Evolutionary conservation across 1,140 invertebrate species (phyloP).

Genomic region (Psix sp.): DNA sequence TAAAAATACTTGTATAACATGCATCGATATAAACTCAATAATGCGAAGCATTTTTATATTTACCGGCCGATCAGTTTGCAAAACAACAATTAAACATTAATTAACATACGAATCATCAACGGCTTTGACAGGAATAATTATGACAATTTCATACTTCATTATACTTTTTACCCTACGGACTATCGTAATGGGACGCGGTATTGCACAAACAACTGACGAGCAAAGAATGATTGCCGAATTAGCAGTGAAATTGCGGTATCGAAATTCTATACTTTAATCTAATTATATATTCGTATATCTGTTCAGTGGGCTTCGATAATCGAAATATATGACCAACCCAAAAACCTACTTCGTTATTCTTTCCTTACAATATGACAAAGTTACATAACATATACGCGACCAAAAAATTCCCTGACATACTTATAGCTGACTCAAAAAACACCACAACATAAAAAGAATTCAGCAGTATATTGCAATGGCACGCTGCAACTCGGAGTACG

Average conservation of each 20-base stretch:
- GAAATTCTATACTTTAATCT: too few relatives aligned
- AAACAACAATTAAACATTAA: conserved; percentile 21
- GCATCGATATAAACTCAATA: too few relatives aligned
- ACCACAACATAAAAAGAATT: conserved; percentile 11
- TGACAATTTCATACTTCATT: conserved; percentile 29
- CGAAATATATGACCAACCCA: conserved; percentile 26
- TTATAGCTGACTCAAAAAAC: conserved; percentile 27
- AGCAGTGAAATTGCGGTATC: too few relatives aligned
- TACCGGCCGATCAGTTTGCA: conserved; percentile 1
- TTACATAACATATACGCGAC: conserved; percentile 17
- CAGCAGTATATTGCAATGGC: conserved; percentile 1
- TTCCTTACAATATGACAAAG: conserved; percentile 21
- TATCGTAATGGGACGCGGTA: too few relatives aligned
- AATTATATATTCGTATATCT: too few relatives aligned
- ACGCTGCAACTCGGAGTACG: not conserved
- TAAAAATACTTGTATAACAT: too few relatives aligned
- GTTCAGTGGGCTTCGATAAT: too few relatives aligned
- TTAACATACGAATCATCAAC: conserved; percentile 20
- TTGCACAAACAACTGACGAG: too few relatives aligned
- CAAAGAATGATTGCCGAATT: too few relatives aligned
- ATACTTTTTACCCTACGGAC: too few relatives aligned
- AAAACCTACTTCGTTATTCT: conserved; percentile 30
- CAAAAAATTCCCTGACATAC: conserved; percentile 46
- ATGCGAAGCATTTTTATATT: too few relatives aligned
- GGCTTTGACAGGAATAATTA: conserved; percentile 32